Percentiles rank a stretch among this genome's conserved stretches.
Conservation (phyloP, 2,888 invertebrate genomes). For the Eupithecia vulgata region DNA sequence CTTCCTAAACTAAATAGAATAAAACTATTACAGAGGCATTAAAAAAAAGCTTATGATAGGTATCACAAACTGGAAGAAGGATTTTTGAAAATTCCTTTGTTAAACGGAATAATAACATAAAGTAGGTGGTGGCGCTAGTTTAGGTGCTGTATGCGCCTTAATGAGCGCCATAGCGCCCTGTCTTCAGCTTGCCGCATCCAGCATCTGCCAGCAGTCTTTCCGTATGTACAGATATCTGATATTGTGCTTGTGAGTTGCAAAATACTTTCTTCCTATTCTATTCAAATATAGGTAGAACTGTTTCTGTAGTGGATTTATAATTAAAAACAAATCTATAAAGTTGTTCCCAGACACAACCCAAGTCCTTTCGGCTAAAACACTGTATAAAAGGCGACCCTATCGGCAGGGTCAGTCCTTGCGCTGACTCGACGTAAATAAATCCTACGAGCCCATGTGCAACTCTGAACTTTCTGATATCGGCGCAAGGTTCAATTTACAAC, state of each 20-base stretch:
- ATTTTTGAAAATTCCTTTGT: too few species aligned
- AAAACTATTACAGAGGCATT: too few species aligned
- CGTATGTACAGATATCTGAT: too few species aligned
- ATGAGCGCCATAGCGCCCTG: too few species aligned
- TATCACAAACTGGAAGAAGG: too few species aligned
- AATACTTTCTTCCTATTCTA: neutral
- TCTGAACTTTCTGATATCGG: conserved; percentile 22
- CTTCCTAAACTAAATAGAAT: too few species aligned
- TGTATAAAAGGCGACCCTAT: conserved; percentile 20
- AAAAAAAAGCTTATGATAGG: too few species aligned
- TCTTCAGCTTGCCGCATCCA: too few species aligned
- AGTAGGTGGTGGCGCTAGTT: too few species aligned
- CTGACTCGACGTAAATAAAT: conserved; percentile 50
- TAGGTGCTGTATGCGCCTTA: too few species aligned
- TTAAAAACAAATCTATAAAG: conserved; percentile 6
- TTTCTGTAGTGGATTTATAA: neutral
- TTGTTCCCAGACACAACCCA: neutral
- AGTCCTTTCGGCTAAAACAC: conserved; percentile 12
- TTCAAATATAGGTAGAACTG: neutral
- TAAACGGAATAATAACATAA: too few species aligned
- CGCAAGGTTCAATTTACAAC: conserved; percentile 29
- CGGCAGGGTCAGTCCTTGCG: conserved; percentile 45
- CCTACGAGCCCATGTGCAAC: conserved; percentile 29
- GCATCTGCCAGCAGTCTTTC: too few species aligned
- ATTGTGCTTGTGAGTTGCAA: neutral